Conservation (phyloP, 2,113 vertebrate genomes). For the Erythrocercus mccallii region DNA sequence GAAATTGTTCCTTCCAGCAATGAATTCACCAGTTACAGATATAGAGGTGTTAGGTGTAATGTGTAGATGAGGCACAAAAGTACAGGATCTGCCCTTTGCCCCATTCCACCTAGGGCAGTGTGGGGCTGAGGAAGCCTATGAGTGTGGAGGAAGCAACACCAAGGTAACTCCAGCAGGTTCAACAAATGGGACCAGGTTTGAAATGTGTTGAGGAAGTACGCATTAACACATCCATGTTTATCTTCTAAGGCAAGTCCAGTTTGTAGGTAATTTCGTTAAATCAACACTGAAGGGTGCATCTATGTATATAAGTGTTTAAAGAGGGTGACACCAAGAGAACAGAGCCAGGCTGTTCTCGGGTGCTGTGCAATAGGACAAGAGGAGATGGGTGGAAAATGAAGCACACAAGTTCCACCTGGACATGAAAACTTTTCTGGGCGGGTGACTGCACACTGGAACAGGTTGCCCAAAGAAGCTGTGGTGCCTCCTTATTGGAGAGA, state of each 20-base stretch:
- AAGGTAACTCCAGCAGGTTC: accelerated
- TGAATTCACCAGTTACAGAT: accelerated
- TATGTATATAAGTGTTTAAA: not conserved
- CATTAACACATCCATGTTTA: accelerated
- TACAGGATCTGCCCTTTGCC: accelerated
- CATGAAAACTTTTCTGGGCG: not conserved
- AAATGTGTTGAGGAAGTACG: accelerated
- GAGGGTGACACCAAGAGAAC: not conserved
- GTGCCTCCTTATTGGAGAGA: too few relatives aligned
- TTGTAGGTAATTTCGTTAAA: not conserved
- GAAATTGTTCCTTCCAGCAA: not conserved
- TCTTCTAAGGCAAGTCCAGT: not conserved
- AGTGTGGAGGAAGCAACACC: not conserved
- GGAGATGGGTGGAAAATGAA: not conserved
- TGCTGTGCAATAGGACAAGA: not conserved
- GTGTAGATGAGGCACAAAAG: not conserved
- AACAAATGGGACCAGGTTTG: accelerated
- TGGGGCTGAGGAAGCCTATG: accelerated
- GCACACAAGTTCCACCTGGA: not conserved
- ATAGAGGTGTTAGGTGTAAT: accelerated
- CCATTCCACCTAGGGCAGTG: accelerated
- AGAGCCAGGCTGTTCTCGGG: not conserved
- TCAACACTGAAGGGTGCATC: not conserved
- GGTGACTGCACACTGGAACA: not conserved
- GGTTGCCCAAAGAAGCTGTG: not conserved